Percentiles rank a stretch among this genome's conserved stretches.
Conservation (phyloP, 2,797 vertebrate species). For the Crenichthys baileyi region DNA sequence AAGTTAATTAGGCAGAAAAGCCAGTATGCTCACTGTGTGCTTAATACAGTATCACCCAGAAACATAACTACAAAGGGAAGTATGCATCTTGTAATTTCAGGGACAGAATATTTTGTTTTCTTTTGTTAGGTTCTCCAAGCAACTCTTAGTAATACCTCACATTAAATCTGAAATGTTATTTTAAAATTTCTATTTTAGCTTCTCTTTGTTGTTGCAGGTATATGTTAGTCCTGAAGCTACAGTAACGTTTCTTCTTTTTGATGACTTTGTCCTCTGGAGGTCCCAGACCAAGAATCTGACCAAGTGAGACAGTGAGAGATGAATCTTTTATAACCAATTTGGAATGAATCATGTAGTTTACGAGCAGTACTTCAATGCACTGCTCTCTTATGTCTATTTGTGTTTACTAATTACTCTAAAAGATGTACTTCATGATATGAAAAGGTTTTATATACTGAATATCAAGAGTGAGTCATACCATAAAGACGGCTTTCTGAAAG, state of each 20-base stretch:
- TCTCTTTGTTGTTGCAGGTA: no score
- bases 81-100: background rate
- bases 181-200: no score
- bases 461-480: conserved; percentile 77
- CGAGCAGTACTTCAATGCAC: background rate
- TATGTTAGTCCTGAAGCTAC: no score
- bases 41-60: background rate
- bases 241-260: no score
- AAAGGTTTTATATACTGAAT: background rate
- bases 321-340: background rate
- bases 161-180: background rate
- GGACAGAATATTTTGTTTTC: background rate
- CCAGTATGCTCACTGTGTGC: background rate
- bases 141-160: background rate
- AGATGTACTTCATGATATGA: background rate
- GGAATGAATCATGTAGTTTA: background rate
- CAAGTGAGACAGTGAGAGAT: background rate
- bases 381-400: background rate
- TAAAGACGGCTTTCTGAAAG: conserved; percentile 91
- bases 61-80: background rate
- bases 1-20: background rate
- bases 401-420: conserved; percentile 2
- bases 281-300: background rate
- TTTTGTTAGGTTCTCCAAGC: background rate
- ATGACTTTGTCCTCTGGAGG: no score